A percentile compares a stretch with the other conserved stretches of the same genome.
Conservation (phyloP, 2,888 invertebrate genomes). For the Caenorhabditis japonica region DNA sequence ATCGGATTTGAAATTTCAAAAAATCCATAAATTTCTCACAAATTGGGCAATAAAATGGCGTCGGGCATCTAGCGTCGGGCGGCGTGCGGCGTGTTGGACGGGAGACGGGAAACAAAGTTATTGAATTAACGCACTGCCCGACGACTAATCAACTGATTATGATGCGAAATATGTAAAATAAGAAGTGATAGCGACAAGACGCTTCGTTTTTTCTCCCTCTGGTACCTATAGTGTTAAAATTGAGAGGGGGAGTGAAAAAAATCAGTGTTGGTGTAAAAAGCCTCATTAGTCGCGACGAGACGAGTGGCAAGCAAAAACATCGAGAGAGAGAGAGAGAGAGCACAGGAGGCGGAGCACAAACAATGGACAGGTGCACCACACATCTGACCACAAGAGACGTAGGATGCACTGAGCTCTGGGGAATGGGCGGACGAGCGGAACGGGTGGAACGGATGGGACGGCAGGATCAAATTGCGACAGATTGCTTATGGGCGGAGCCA, state of each 20-base stretch:
- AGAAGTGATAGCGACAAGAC: too few relatives aligned
- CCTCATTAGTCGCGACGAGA: slow-evolving; percentile 12
- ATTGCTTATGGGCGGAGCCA: slow-evolving; percentile 8
- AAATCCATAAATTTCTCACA: too few relatives aligned
- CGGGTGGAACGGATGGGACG: not conserved
- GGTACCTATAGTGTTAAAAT: too few relatives aligned
- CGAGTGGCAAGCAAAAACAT: slow-evolving; percentile 10
- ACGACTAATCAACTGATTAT: too few relatives aligned
- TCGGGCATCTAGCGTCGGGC: too few relatives aligned
- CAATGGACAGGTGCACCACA: slow-evolving; percentile 48
- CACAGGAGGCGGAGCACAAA: slow-evolving; percentile 19
- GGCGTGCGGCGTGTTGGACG: too few relatives aligned
- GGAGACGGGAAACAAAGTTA: too few relatives aligned
- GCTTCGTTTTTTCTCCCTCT: too few relatives aligned
- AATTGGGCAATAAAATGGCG: too few relatives aligned
- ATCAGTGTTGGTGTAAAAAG: slow-evolving; percentile 17
- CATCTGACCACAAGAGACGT: slow-evolving; percentile 22
- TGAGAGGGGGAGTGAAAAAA: slow-evolving; percentile 11
- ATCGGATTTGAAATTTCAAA: too few relatives aligned
- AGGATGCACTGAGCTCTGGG: slow-evolving; percentile 3
- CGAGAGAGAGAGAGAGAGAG: not conserved
- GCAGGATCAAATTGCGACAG: slow-evolving; percentile 31
- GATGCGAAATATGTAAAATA: too few relatives aligned
- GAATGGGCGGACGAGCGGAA: not conserved
- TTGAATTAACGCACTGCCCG: too few relatives aligned